These are phyloP conservation scores for Phoeniculus purpureus DNA, from an alignment of 2,797 vertebrate genomes.

Conservation along the genomic window DNA sequence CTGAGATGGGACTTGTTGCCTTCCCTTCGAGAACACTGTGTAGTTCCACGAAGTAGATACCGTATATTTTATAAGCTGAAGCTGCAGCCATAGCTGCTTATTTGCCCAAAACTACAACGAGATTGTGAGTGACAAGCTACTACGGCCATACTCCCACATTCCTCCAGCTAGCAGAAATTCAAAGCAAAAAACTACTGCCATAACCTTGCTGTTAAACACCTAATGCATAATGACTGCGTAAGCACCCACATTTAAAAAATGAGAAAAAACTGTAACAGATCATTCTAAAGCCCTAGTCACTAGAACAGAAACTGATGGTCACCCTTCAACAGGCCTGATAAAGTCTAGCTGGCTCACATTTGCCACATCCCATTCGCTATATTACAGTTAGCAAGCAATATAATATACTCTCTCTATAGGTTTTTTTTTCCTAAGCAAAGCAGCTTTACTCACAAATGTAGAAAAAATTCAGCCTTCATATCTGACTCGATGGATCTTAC, in stretches of 20 bases:
- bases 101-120: neutral
- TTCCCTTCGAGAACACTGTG: neutral
- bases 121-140: neutral
- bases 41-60: neutral
- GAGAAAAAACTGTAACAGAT: neutral
- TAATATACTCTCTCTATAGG: neutral
- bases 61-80: neutral
- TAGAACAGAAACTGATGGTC: neutral
- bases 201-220: neutral
- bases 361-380: fast-evolving
- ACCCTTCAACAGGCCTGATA: neutral
- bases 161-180: neutral
- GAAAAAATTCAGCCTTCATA: neutral
- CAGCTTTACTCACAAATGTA: neutral
- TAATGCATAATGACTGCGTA: neutral
- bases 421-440: neutral
- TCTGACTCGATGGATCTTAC: constrained; percentile 18
- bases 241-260: neutral
- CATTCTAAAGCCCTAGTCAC: neutral
- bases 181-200: neutral
- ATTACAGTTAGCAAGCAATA: neutral
- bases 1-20: neutral
- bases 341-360: neutral
- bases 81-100: neutral
- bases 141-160: neutral